These are phyloP conservation scores for Pammene fasciana DNA, from an alignment of 2,888 invertebrate species.

Conservation along the genomic window DNA sequence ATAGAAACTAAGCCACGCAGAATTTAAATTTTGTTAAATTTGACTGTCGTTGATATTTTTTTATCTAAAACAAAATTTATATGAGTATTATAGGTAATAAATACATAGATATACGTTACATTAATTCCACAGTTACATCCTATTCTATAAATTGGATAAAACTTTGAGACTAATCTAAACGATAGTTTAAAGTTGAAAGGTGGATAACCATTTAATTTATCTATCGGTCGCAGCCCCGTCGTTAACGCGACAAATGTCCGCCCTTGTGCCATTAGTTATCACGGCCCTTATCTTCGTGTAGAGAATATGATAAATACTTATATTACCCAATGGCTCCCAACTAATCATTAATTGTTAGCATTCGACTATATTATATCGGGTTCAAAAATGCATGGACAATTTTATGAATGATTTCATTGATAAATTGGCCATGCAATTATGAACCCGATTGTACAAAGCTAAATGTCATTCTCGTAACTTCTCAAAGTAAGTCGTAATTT, in stretches of 20 bases:
- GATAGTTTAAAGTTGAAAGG: constrained; percentile 20
- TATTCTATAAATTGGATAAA: constrained; percentile 2
- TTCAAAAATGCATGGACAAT: too few species aligned
- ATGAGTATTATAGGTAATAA: too few species aligned
- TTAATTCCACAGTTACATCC: background rate
- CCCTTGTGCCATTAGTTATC: constrained; percentile 29
- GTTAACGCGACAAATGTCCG: constrained; percentile 35
- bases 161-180: background rate
- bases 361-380: too few species aligned
- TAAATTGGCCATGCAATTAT: too few species aligned
- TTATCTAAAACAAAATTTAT: too few species aligned
- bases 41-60: too few species aligned
- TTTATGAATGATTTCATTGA: too few species aligned
- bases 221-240: constrained; percentile 31
- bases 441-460: too few species aligned
- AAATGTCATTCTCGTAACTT: too few species aligned
- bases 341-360: too few species aligned
- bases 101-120: background rate
- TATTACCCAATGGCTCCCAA: constrained; percentile 26
- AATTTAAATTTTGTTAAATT: too few species aligned
- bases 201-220: constrained; percentile 29
- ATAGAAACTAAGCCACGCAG: too few species aligned
- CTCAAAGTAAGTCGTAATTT: background rate
- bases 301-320: constrained; percentile 39
- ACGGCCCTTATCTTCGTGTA: constrained; percentile 33